Evolutionary conservation across 1,140 invertebrate species (phyloP), one percentile per base, ranked within the genome.

Genomic region (Gryon sp.): DNA sequence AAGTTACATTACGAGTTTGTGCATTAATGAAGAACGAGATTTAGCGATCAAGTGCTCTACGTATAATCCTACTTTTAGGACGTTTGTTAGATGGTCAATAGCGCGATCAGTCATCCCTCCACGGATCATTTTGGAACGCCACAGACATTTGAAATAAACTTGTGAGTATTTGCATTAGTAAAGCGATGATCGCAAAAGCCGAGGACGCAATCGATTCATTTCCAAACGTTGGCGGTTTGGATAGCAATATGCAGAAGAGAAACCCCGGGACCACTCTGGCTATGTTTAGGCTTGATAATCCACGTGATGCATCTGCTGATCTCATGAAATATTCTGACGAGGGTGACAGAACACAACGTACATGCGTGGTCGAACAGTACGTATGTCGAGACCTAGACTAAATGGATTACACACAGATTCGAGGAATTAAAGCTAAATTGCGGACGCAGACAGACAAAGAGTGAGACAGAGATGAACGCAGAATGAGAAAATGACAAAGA

Each of bases 391-490:
- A 55, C 68, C 78, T 68, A 84, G 81, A 70, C 80, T 85, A 86
- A 87, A 86, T 82, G 80, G 83, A 86, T 87, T 86, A 87, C 80
- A 79, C 69, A 24, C 18, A 16, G 20, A 34, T 43, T 36, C 30
- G 9, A 36, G 30, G 30, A 46, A 32, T 57, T 57, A 57, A 57
- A 57, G 52, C 52, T 57, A 57, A 57, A 53, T 14, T 53, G 32
- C 14, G 50, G 50, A 38, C 18, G 40, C n/a, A n/a, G n/a, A n/a
- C n/a, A n/a, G n/a, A n/a, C n/a, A n/a, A n/a, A n/a, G n/a, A n/a
- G n/a, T n/a, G n/a, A n/a, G n/a, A n/a, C n/a, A n/a, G n/a, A n/a
- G n/a, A n/a, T n/a, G n/a, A n/a, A n/a, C n/a, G n/a, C n/a, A n/a
- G n/a, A n/a, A n/a, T n/a, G n/a, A n/a, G n/a, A n/a, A n/a, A n/a